A percentile compares a stretch with the other conserved stretches of the same genome.
Conservation (phyloP, 2,888 invertebrate genomes). For the Drosophila hamatofila region DNA sequence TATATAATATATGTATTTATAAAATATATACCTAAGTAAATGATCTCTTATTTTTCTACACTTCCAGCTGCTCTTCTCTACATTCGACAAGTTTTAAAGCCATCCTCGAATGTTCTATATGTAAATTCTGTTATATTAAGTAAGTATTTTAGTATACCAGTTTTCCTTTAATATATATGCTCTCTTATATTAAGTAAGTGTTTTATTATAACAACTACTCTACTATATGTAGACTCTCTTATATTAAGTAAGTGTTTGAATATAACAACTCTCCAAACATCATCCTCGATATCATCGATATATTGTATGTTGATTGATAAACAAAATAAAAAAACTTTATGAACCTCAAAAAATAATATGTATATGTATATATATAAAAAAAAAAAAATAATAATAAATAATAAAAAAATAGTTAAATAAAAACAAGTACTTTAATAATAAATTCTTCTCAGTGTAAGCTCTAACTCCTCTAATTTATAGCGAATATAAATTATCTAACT, state of each 20-base stretch:
- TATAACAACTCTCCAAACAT: background rate
- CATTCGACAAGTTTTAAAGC: background rate
- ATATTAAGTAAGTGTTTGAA: background rate
- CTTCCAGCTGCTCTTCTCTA: background rate
- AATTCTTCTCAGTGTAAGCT: background rate
- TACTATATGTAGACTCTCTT: background rate
- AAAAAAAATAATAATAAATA: too few relatives aligned
- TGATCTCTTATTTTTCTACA: background rate
- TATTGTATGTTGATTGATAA: background rate
- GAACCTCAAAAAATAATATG: too few relatives aligned
- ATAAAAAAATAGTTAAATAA: too few relatives aligned
- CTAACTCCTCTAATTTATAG: background rate
- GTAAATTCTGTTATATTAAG: too few relatives aligned
- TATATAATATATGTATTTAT: background rate
- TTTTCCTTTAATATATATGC: too few relatives aligned
- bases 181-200: too few relatives aligned
- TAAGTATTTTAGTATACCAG: too few relatives aligned
- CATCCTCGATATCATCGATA: too few relatives aligned
- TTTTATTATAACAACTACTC: too few relatives aligned
- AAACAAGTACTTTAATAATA: background rate
- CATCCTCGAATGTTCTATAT: background rate
- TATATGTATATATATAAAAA: too few relatives aligned
- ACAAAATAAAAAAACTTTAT: background rate
- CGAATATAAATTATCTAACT: background rate
- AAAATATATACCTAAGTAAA: background rate